Evolutionary conservation across 2,888 invertebrate species (phyloP), one percentile per base, ranked within the genome.

Genomic region (Anoncus sp.): DNA sequence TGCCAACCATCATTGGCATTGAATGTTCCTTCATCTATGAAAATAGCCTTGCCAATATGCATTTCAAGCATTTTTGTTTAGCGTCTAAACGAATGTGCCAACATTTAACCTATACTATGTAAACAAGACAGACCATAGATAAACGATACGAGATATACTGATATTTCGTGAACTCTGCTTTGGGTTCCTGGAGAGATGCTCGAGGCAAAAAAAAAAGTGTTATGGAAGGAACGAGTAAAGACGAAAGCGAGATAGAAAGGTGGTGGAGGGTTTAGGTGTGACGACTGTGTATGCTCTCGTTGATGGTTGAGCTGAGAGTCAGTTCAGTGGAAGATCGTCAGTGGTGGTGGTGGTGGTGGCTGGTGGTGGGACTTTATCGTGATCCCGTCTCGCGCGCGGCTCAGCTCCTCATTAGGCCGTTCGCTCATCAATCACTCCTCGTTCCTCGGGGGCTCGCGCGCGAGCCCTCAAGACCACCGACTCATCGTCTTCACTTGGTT

Each of bases 321-420:
- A 5, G 18, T 63, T 24, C 47, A 38, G 43, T 38, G 63, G 20
- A 45, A 69, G 69, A 69, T 47, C 51, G 35, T 59, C 47, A 31
- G 27, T 10, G n/a, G 20, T 38, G 63, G 69, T 63, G 40, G 5
- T 53, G 6, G 27, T 45, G 43, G 57, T 62, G 67, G 27, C 67
- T 74, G 81, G 81, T 86, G 86, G 86, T 87, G 86, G 89, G 86
- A 90, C 88, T 90, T 91, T 91, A 91, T 91, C 91, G 88, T 86
- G 90, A 91, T 91, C 86, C 88, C 87, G 88, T 89, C 87, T 88
- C 87, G 89, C 87, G 85, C 75, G 88, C 87, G 85, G 88, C 88
- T 88, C 90, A 86, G 88, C 90, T 90, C 90, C 90, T 90, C 91
- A 90, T 90, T 91, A 91, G 90, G 88, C 86, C 86, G 89, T 83